Conservation (phyloP, 2,888 invertebrate species). For the Deroplatys truncata region DNA sequence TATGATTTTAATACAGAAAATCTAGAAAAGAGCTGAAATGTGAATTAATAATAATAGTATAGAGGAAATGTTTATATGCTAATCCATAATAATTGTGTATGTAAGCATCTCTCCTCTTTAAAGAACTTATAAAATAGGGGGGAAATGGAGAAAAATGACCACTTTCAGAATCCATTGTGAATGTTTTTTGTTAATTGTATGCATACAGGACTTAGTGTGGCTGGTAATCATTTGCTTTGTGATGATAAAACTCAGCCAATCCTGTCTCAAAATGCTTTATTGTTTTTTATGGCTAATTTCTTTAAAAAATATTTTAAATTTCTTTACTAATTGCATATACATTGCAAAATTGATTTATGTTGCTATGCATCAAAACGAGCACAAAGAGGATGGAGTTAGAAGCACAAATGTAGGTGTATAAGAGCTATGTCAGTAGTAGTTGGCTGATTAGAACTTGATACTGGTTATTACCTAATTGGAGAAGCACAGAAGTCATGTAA, state of each 20-base stretch:
- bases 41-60: not conserved
- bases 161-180: not conserved
- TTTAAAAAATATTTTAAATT: not conserved
- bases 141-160: not conserved
- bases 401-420: not conserved
- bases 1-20: not conserved
- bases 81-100: not conserved
- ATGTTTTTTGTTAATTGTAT: slow-evolving; percentile 4
- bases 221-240: not conserved
- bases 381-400: not conserved
- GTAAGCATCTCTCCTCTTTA: not conserved
- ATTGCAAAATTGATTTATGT: not conserved
- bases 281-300: not conserved
- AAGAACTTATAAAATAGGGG: not conserved
- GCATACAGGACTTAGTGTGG: not conserved
- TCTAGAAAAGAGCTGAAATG: not conserved
- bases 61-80: not conserved
- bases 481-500: not conserved
- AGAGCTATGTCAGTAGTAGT: not conserved
- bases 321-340: not conserved
- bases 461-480: not conserved
- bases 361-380: not conserved
- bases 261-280: not conserved
- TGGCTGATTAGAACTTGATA: not conserved
- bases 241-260: not conserved